phyloP scores from a whole-genome alignment of 2,888 invertebrate genomes.

The Subacronicta megacephala region DNA sequence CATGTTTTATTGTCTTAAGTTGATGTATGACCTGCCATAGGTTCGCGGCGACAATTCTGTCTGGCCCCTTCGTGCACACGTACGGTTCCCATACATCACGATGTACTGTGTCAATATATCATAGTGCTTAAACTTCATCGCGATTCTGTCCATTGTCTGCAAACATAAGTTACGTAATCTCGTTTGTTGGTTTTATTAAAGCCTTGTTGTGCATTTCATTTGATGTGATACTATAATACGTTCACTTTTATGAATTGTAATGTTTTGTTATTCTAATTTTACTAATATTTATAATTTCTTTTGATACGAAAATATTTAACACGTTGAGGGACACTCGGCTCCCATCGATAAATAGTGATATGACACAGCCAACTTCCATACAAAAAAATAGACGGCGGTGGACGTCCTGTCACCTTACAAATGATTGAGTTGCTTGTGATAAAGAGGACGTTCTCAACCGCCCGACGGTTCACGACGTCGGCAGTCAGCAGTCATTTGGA shows the following conservation, averaged over 20 bases:
- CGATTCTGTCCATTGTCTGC: conserved; percentile 40
- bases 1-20: conserved; percentile 59
- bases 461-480: no score
- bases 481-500: no score
- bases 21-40: conserved; percentile 56
- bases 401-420: no score
- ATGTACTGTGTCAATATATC: conserved; percentile 43
- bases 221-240: background rate
- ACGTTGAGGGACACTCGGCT: no score
- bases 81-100: conserved; percentile 44
- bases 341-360: no score
- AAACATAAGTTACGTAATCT: conserved; percentile 13
- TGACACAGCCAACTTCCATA: no score
- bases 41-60: conserved; percentile 52
- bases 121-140: conserved; percentile 43
- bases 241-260: background rate
- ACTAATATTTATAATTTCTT: no score
- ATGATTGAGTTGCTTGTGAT: no score
- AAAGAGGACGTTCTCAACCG: no score
- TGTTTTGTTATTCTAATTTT: background rate
- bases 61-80: conserved; percentile 48
- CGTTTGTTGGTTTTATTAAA: background rate
- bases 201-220: background rate
- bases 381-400: no score
- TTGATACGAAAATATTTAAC: no score